phyloP scores from a whole-genome alignment of 2,113 vertebrate genomes.

The Ondatra zibethicus region DNA sequence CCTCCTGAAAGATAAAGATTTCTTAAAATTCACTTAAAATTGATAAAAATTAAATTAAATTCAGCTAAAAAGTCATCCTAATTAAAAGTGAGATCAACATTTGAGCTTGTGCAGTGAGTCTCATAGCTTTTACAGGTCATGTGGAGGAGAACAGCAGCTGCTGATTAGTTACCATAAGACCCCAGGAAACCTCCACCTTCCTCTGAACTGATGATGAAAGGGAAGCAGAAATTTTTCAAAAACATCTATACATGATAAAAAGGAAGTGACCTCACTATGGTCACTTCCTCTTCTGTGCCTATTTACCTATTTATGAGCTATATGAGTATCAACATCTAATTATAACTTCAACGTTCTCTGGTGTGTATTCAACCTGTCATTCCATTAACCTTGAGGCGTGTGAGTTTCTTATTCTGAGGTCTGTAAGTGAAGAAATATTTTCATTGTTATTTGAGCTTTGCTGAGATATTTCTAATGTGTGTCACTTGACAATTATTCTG shows the following conservation, averaged over 20 bases:
- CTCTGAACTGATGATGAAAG: not conserved
- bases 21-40: not conserved
- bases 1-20: too few relatives aligned
- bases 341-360: not conserved
- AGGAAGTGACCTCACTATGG: rapidly evolving
- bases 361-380: too few relatives aligned
- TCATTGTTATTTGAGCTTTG: not conserved
- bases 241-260: not conserved
- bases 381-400: not conserved
- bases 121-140: not conserved
- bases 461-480: too few relatives aligned
- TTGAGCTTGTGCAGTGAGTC: too few relatives aligned
- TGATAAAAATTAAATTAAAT: too few relatives aligned
- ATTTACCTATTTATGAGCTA: not conserved
- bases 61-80: too few relatives aligned
- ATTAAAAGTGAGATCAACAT: too few relatives aligned
- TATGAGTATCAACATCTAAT: not conserved
- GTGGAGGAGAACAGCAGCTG: not conserved
- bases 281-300: not conserved
- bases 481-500: not conserved
- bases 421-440: not conserved
- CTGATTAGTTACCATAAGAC: not conserved
- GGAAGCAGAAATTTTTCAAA: not conserved
- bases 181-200: not conserved
- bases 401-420: not conserved